These are phyloP conservation scores for Pagetopsis macropterus DNA, from an alignment of 2,797 vertebrate genomes.

Conservation along the genomic window DNA sequence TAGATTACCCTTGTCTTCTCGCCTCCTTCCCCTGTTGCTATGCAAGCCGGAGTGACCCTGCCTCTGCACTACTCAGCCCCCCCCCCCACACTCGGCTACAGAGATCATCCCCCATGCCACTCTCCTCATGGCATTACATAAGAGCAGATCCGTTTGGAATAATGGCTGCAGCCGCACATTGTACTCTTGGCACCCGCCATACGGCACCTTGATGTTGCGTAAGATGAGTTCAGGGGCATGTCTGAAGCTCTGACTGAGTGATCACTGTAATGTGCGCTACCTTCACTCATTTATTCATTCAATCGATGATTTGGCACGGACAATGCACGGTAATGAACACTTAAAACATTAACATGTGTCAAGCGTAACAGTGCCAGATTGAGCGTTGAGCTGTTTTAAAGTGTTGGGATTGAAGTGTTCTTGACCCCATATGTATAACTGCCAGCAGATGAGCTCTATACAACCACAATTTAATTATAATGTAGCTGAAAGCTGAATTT, in stretches of 20 bases:
- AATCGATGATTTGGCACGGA: too few species aligned
- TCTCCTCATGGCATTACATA: constrained; percentile 65
- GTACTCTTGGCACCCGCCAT: constrained; percentile 39
- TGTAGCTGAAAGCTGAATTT: neutral
- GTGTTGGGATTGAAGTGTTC: neutral
- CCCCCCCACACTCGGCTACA: neutral
- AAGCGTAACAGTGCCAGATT: too few species aligned
- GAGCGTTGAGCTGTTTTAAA: constrained; percentile 4
- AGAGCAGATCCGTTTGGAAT: constrained; percentile 61
- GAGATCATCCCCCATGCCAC: constrained; percentile 53
- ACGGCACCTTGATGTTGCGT: constrained; percentile 38
- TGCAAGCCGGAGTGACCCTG: constrained; percentile 7
- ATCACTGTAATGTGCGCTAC: constrained; percentile 6
- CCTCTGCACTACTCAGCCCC: neutral
- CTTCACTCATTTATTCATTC: neutral
- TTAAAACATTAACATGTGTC: too few species aligned
- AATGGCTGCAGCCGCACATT: constrained; percentile 55
- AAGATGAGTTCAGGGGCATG: constrained; percentile 34
- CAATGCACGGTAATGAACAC: too few species aligned
- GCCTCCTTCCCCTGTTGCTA: constrained; percentile 34
- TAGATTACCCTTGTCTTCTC: constrained; percentile 28
- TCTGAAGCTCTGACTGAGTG: constrained; percentile 1
- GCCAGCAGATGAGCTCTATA: neutral
- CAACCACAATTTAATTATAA: neutral
- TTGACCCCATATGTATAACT: neutral